Evolutionary conservation across 2,113 vertebrate species (phyloP), one percentile per base, ranked within the genome.

Genomic region (Tylochromis polylepis): DNA sequence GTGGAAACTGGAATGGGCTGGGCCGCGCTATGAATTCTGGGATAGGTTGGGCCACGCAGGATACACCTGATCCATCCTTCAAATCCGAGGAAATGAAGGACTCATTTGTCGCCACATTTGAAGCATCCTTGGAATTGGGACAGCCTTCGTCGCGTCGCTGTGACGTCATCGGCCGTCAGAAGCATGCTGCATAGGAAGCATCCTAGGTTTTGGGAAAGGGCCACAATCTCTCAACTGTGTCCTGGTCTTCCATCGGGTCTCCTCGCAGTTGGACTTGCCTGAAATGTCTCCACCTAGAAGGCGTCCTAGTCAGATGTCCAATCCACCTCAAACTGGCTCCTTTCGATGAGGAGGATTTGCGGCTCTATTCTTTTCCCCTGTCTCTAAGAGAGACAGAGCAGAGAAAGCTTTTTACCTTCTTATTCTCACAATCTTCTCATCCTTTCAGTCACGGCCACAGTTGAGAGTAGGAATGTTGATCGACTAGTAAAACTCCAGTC

Each of bases 331-430:
- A 75, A 75, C 67, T 75, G 41, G 41, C 24, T 49, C 24, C 46
- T 75, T 75, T 75, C 15, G 6, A 20, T 75, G 67, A 7, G 67
- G 2, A 49, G 11, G 24, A 11, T 41, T 29, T 20, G 41, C 14
- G 46, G 70, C 15, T 20, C 43, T 49, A 0, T 24, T 1, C 9
- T 49, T 49, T 75, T 20, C 27, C 5, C 43, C 70, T 0, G 16
- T 1, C 24, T 51, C 24, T 51, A 8, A 75, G 24, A 29, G 43
- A 31, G 34, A 14, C 34, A 8, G 16, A 75, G 16, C 0, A 0
- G 24, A 75, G 9, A 29, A 75, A 20, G 5, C 41, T 20, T 49
- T 49, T 49, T 3, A 20, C 15, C 70, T 75, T 29, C 24, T 75
- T 49, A 2, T 29, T 29, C 12, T 75, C 60, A 65, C 4, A 2